Evolutionary conservation across 2,888 invertebrate genomes (phyloP).

Genomic region (Neria commutata): DNA sequence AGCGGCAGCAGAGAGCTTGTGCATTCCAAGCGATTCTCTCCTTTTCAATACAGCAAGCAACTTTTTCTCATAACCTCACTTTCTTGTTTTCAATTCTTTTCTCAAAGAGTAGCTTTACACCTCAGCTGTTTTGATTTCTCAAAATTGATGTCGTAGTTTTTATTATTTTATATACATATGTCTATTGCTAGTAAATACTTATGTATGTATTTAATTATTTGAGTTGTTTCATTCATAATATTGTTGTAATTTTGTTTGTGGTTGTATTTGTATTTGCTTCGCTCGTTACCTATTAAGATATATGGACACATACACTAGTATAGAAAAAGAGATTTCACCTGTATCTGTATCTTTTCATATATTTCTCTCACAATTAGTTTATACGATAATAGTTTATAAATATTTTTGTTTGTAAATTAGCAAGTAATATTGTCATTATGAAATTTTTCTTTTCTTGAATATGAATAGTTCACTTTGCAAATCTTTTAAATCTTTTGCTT

Average conservation of each 20-base stretch:
- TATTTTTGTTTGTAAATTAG: not conserved
- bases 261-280: conserved; percentile 3
- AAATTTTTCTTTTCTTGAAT: conserved; percentile 15
- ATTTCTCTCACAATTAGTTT: too few relatives aligned
- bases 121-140: too few relatives aligned
- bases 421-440: conserved; percentile 16
- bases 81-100: too few relatives aligned
- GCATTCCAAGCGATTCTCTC: too few relatives aligned
- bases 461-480: conserved; percentile 8
- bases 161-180: conserved; percentile 18
- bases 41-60: too few relatives aligned
- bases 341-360: not conserved
- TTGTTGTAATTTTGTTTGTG: conserved; percentile 18
- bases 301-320: not conserved
- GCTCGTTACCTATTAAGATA: conserved; percentile 2
- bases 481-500: not conserved
- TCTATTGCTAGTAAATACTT: conserved; percentile 12
- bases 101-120: too few relatives aligned
- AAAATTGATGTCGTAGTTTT: too few relatives aligned
- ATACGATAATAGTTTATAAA: too few relatives aligned
- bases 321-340: not conserved
- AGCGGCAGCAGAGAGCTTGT: too few relatives aligned
- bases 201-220: conserved; percentile 26
- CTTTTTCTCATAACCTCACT: too few relatives aligned
- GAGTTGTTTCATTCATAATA: conserved; percentile 34